These are phyloP conservation scores for Lamprotornis superbus DNA, from an alignment of 2,113 vertebrate genomes.

Conservation along the genomic window DNA sequence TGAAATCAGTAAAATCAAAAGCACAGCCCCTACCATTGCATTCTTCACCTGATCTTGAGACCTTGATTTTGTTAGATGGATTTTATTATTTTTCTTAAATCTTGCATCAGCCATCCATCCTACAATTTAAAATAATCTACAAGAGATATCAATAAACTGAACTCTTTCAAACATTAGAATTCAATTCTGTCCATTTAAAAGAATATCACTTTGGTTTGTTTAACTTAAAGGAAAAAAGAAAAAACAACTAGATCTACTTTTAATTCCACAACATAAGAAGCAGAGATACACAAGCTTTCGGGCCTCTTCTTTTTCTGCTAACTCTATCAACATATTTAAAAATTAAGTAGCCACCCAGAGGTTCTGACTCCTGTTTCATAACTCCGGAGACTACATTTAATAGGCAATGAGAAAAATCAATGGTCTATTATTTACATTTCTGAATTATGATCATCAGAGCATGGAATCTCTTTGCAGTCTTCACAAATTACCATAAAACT, in stretches of 20 bases:
- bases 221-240: neutral
- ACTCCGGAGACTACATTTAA: neutral
- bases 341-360: slow-evolving; percentile 12
- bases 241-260: neutral
- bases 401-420: slow-evolving; percentile 40
- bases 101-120: neutral
- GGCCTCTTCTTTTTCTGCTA: neutral
- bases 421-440: slow-evolving; percentile 6
- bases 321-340: slow-evolving; percentile 8
- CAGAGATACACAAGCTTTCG: neutral
- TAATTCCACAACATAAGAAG: slow-evolving; percentile 9
- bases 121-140: neutral
- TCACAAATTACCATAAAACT: neutral
- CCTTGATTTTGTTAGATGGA: neutral
- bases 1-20: neutral
- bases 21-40: neutral
- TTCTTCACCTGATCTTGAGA: neutral
- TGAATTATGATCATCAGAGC: neutral
- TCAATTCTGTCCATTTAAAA: slow-evolving; percentile 3
- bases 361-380: slow-evolving; percentile 19
- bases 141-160: neutral
- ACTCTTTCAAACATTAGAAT: neutral
- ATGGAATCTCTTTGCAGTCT: neutral
- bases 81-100: neutral
- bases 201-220: neutral